Base-by-base conservation (phyloP, 2,888 invertebrate species). In the Plebejus argus region DNA sequence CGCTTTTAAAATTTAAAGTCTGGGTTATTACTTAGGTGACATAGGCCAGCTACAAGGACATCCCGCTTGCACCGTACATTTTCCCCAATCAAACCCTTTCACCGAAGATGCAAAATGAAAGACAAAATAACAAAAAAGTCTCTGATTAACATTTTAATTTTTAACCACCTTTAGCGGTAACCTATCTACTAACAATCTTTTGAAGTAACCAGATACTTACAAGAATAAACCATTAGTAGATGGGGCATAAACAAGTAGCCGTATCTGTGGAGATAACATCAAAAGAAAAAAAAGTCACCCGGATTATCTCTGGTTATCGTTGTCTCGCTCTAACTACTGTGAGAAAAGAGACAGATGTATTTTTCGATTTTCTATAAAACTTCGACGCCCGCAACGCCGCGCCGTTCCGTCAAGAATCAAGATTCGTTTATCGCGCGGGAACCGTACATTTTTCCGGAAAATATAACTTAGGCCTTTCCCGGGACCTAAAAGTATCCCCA, bases 181-280 rank as follows among this genome's bases (percentile, higher is more conserved):
- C 18, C 39, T 76, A 58, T 72, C 72, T 61, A 18, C 72, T 72
- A 61, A 72, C 23, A 72, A 72, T 77, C 72, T 53, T 53, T 3
- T 53, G 5, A 53, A 58, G 92, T 89, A 91, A 91, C 87, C 82
- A 88, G 91, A 92, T 87, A 87, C 85, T 83, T 85, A 93, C 93
- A 93, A 85, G 91, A 89, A 85, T 90, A 86, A 83, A 86, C 92
- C 92, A 93, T 93, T 93, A 93, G 89, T 86, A 86, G 87, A 87
- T 86, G 86, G 86, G 83, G 85, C 74, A 90, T 89, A 89, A 88
- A 87, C 83, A 83, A 85, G 90, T 89, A 91, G 91, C 90, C 85
- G 87, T 90, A 91, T 90, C 91, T 86, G 83, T 81, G 84, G 83
- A 89, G 90, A 90, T 90, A 89, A 89, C 88, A 91, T 87, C 86